Evolutionary conservation across 2,113 vertebrate species (phyloP), one percentile per base, ranked within the genome.

Genomic region (Cyprinodon brontotheroides): DNA sequence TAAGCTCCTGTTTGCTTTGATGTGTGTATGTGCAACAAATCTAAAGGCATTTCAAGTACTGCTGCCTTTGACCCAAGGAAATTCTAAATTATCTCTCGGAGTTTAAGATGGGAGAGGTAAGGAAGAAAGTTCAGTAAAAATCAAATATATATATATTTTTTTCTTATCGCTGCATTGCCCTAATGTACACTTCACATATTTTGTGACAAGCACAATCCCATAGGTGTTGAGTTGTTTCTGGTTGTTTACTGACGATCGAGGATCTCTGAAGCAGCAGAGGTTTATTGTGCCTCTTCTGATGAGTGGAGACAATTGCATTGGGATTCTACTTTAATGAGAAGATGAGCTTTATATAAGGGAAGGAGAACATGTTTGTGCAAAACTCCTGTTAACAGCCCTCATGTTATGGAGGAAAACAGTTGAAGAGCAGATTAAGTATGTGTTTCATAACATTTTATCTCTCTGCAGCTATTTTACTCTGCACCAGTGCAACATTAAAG

Each of bases 1-100:
- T 93, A 94, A 92, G 91, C 89, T 93, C 85, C 85, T 82, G 88
- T 87, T 91, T 81, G 89, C 93, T 94, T 94, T 94, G 94, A 94
- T 92, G 93, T 94, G 91, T 86, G 70, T 68, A 85, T 79, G 82
- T 86, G 86, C 86, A 91, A 87, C 89, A 93, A 93, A 93, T 93
- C 90, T 93, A 93, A 94, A 92, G 86, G 85, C 87, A 89, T 92
- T 95, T 92, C 85, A 92, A 93, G 89, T 88, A 68, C 87, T 84
- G 82, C 83, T 91, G 92, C 90, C 86, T 93, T 92, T 93, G 91
- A 93, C 92, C 91, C 89, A 94, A 94, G 92, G 93, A 94, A 91
- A 74, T 86, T 81, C 89, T 87, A 92, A 93, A 94, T 92, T 91
- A 92, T 92, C 86, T 93, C 80, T 87, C 82, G 82, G 80, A 90